Conservation (phyloP, 2,888 invertebrate species). For the Eretmocerus hayati region DNA sequence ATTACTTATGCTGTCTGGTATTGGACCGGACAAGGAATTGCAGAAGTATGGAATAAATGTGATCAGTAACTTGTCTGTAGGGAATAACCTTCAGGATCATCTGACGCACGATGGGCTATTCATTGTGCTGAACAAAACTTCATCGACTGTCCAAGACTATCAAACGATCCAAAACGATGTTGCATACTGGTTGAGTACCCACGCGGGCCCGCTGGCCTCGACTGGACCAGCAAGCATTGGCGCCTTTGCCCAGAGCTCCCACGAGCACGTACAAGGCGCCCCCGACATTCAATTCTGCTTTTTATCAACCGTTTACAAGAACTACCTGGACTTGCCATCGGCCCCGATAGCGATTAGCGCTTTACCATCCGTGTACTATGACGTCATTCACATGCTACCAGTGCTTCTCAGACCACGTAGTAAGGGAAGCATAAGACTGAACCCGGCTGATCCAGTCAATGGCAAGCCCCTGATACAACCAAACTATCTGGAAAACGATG, state of each 20-base stretch:
- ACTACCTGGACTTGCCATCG: background rate
- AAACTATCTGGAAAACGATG: background rate
- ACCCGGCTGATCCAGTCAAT: background rate
- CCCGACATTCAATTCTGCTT: conserved; percentile 75
- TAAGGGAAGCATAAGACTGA: background rate
- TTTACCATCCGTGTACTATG: conserved; percentile 24
- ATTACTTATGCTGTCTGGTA: conserved; percentile 75
- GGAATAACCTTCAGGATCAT: conserved; percentile 76
- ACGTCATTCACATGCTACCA: conserved; percentile 38
- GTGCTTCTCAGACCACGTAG: background rate
- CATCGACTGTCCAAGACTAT: background rate
- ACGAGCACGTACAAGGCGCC: conserved; percentile 42
- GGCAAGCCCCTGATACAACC: background rate
- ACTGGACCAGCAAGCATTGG: background rate
- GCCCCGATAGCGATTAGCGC: conserved; percentile 38
- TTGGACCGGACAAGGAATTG: conserved; percentile 63
- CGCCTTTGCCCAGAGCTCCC: conserved; percentile 1
- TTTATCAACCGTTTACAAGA: conserved; percentile 57
- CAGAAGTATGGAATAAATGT: conserved; percentile 54
- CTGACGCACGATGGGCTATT: conserved; percentile 49
- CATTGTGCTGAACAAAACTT: background rate
- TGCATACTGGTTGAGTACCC: conserved; percentile 1
- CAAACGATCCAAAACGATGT: background rate
- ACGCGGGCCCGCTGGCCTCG: background rate
- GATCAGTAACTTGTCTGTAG: conserved; percentile 64